Base-by-base conservation (phyloP, 2,797 vertebrate species). In the Naso thynnoides region DNA sequence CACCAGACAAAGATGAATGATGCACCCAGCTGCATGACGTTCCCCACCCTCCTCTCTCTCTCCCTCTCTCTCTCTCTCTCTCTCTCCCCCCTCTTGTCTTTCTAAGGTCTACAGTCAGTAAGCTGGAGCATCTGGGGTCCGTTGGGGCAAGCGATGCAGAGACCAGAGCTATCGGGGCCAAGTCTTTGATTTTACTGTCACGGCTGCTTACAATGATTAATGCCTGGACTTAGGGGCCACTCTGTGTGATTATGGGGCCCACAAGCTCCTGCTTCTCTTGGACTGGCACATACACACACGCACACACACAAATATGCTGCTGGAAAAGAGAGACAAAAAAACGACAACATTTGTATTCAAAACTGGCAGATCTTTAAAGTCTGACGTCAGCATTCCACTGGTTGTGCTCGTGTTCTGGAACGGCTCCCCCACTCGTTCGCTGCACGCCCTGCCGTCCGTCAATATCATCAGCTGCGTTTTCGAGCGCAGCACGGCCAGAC, bases 201-300 rank as follows among this genome's bases (percentile, higher is more conserved):
- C 55, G 73, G 81, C 81, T 92, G 88, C 89, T 93, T 94, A 93
- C 92, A 90, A 93, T 94, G 94, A 95, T 94, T 94, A 93, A 95
- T 95, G 92, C 63, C 82, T 82, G 38, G 86, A 91, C 87, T 90
- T 87, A 83, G 84, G 84, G 84, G 88, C 88, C 87, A 92, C 89
- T 93, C 81, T 82, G 70, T 89, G 85, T 91, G 86, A 93, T 92
- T 92, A 93, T 87, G 83, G 84, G 81, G 75, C 79, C 86, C 83
- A 67, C 61, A 73, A 82, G 75, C 88, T 89, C 75, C 52, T 26
- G 16, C 52, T 54, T 18, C 31, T 78, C 64, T 56, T 52, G 63
- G 59, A 19, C 64, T 57, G 31, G 66, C 47, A 76, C 70, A 38
- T 42, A 78, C 61, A 76, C 52, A 71, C 56, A 61, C 58, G 66